Evolutionary conservation across 2,797 vertebrate species (phyloP).

Genomic region (Tiaroga cobitis): DNA sequence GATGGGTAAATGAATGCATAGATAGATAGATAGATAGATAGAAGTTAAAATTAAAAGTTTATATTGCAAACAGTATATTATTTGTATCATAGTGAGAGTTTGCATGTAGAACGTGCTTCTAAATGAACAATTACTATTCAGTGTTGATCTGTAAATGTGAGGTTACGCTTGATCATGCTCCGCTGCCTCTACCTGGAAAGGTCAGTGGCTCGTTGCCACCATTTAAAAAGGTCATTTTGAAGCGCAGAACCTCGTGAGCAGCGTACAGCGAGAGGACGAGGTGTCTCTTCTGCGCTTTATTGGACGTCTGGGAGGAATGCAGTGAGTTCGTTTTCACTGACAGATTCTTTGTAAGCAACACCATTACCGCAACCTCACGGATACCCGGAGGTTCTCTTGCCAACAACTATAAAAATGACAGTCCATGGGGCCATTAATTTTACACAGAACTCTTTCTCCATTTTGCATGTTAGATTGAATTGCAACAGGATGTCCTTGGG

Average conservation of each 20-base stretch:
- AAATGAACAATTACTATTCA: slow-evolving; percentile 60
- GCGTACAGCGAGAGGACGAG: background rate
- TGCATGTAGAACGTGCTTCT: background rate
- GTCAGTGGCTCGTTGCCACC: slow-evolving; percentile 35
- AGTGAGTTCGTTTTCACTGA: slow-evolving; percentile 49
- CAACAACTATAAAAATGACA: slow-evolving; percentile 47
- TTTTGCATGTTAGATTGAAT: slow-evolving; percentile 51
- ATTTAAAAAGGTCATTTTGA: slow-evolving; percentile 46
- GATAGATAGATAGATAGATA: background rate
- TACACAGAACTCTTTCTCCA: slow-evolving; percentile 43
- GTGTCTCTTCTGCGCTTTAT: slow-evolving; percentile 28
- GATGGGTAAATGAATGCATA: background rate
- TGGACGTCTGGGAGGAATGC: slow-evolving; percentile 47
- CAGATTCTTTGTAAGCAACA: slow-evolving; percentile 53
- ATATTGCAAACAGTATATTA: background rate
- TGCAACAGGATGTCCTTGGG: slow-evolving; percentile 39
- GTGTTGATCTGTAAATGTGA: slow-evolving; percentile 52
- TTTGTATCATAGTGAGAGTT: background rate
- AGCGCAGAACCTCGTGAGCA: slow-evolving; percentile 3
- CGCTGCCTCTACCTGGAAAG: slow-evolving; percentile 27
- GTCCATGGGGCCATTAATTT: slow-evolving; percentile 51
- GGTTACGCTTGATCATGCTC: slow-evolving; percentile 33
- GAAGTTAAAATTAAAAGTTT: background rate
- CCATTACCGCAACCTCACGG: slow-evolving; percentile 51
- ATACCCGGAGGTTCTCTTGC: slow-evolving; percentile 47